These are phyloP conservation scores for Lottia scabra DNA, from an alignment of 2,888 invertebrate species.

Conservation along the genomic window DNA sequence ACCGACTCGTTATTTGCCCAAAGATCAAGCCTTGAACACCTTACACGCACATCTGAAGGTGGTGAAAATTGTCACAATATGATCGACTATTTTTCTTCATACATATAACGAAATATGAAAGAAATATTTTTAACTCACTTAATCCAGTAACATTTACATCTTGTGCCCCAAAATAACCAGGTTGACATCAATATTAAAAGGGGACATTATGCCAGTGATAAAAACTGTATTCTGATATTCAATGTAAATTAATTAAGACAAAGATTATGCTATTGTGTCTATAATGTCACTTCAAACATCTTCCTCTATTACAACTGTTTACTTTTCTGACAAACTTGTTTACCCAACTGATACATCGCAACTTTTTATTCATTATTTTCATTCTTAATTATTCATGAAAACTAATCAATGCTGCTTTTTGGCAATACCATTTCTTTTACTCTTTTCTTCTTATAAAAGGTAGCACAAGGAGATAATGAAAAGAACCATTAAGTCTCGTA, in stretches of 20 bases:
- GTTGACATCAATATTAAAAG: too few relatives aligned
- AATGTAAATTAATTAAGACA: conserved; percentile 23
- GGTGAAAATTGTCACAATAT: too few relatives aligned
- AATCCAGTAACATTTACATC: too few relatives aligned
- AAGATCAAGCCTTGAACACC: too few relatives aligned
- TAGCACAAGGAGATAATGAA: conserved; percentile 19
- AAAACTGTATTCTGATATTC: background rate
- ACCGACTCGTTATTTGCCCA: too few relatives aligned
- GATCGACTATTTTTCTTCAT: too few relatives aligned
- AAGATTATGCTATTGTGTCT: conserved; percentile 18
- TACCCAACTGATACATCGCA: conserved; percentile 15
- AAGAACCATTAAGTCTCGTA: conserved; percentile 17
- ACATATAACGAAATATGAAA: too few relatives aligned
- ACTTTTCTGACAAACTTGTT: conserved; percentile 12
- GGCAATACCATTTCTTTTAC: conserved; percentile 7
- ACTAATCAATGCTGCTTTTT: background rate
- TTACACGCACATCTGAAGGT: too few relatives aligned
- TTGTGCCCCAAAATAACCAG: too few relatives aligned
- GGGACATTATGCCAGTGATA: too few relatives aligned
- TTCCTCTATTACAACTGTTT: conserved; percentile 10
- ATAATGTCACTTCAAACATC: conserved; percentile 23
- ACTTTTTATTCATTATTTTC: conserved; percentile 8
- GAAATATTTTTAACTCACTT: too few relatives aligned
- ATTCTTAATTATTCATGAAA: conserved; percentile 5
- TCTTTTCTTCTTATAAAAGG: conserved; percentile 20